A percentile compares a stretch with the other conserved stretches of the same genome.
phyloP scores from a whole-genome alignment of 2,797 vertebrate genomes.

The Octomys mimax region DNA sequence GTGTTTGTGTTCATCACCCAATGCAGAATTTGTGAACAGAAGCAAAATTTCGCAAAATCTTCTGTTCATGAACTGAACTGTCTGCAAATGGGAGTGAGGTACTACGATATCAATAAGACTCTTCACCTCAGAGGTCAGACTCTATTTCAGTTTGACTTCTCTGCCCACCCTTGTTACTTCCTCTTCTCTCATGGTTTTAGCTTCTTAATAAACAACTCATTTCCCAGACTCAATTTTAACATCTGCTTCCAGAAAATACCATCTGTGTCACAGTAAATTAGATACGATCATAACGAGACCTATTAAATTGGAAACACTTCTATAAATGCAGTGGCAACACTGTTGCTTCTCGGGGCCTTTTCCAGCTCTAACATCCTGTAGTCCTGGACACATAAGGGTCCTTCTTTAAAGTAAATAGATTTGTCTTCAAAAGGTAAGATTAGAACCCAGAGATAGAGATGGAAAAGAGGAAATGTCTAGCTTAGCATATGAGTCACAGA shows the following conservation, averaged over 20 bases:
- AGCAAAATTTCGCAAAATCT: neutral
- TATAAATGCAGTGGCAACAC: neutral
- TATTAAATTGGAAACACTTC: neutral
- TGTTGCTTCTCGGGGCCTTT: neutral
- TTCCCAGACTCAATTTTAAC: neutral
- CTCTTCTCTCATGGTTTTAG: neutral
- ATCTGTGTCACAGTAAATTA: neutral
- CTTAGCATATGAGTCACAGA: neutral
- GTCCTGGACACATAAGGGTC: neutral
- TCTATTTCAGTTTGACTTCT: conserved; percentile 5
- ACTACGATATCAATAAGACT: neutral
- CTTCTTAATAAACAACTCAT: neutral
- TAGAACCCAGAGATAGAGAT: conserved; percentile 23
- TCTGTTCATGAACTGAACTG: neutral
- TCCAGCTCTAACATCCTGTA: neutral
- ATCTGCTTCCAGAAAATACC: neutral
- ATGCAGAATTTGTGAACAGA: neutral
- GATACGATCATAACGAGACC: neutral
- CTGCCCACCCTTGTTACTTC: neutral
- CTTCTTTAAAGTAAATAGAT: neutral
- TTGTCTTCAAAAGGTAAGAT: conserved; percentile 17
- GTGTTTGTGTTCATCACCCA: neutral
- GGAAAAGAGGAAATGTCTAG: conserved; percentile 11
- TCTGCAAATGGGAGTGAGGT: neutral
- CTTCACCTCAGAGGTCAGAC: neutral